Evolutionary conservation across 2,888 invertebrate species (phyloP), one percentile per base, ranked within the genome.

Genomic region (Papilio protenor): DNA sequence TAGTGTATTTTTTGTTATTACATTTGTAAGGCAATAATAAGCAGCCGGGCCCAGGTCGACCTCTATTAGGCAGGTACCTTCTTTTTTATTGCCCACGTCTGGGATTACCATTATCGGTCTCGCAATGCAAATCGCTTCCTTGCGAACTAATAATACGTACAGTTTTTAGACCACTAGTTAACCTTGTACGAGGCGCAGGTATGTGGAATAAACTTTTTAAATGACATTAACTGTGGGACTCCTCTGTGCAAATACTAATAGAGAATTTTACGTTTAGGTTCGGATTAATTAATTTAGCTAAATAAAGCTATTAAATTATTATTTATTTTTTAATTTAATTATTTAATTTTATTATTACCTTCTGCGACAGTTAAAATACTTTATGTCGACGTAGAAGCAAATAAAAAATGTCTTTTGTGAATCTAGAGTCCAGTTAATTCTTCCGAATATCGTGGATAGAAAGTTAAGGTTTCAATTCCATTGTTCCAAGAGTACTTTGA

Each of bases 51-150:
- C 47, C 55, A 61, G 18, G 21, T 23, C 59, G 57, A 69, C 73
- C 73, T 64, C 69, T 74, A 77, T 79, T 77, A 73, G 59, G 3
- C 69, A 75, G 59, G 72, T 71, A 78, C 52, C n/a, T 57, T 61
- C 73, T 73, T 73, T 77, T 72, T 66, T 49, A 49, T 61, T 8
- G 61, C 16, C 52, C 64, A 10, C 52, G 33, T 55, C 73, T 77
- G 73, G 55, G 66, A 45, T 59, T 47, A 52, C 59, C 64, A 64
- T 66, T 72, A 52, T 77, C 73, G 45, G 73, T 57, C 66, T 73
- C 70, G 52, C 40, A 73, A 72, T 66, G 77, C 73, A 55, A 66
- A 66, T 73, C 73, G 55, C 64, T 64, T 55, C 61, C 40, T 72
- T 52, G 72, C 72, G 52, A 72, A 40, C 47, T 73, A 73, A 73